Evolutionary conservation across 1,140 invertebrate genomes (phyloP).

Genomic region (Ceratitis capitata): DNA sequence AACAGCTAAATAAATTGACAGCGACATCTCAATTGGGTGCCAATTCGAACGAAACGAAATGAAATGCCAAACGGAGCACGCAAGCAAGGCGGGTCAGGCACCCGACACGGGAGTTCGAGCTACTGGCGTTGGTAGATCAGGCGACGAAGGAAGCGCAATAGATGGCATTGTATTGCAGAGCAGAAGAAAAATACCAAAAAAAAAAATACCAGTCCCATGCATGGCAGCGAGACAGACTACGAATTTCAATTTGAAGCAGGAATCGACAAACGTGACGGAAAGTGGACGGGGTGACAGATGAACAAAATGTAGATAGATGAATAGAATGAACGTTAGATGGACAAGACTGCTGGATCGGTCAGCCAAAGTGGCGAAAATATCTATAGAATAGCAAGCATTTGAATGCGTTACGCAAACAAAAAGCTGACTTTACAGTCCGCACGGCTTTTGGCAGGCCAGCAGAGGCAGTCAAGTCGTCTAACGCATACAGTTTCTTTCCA

Average conservation of each 20-base stretch:
- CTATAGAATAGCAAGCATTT: not conserved
- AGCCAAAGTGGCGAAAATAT: not conserved
- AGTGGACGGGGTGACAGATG: not conserved
- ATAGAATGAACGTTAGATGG: not conserved
- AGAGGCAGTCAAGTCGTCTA: not conserved
- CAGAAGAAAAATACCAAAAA: not conserved
- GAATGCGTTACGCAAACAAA: not conserved
- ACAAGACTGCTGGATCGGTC: not conserved
- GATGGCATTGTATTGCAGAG: not conserved
- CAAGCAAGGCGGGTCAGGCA: not conserved
- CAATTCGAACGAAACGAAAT: conserved; percentile 28
- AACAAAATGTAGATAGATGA: no score
- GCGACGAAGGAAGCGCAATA: no score
- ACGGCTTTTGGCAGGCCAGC: not conserved
- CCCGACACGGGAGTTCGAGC: no score
- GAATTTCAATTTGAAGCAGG: conserved; percentile 10
- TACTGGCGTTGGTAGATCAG: no score
- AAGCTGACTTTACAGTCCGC: not conserved
- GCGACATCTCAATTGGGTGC: conserved; percentile 27
- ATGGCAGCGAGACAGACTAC: not conserved
- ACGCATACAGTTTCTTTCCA: not conserved
- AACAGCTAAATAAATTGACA: conserved; percentile 7
- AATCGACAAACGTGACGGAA: conserved; percentile 4
- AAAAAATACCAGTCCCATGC: no score
- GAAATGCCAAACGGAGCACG: not conserved